phyloP scores from a whole-genome alignment of 2,888 invertebrate species.

The Choristoneura rosaceana region DNA sequence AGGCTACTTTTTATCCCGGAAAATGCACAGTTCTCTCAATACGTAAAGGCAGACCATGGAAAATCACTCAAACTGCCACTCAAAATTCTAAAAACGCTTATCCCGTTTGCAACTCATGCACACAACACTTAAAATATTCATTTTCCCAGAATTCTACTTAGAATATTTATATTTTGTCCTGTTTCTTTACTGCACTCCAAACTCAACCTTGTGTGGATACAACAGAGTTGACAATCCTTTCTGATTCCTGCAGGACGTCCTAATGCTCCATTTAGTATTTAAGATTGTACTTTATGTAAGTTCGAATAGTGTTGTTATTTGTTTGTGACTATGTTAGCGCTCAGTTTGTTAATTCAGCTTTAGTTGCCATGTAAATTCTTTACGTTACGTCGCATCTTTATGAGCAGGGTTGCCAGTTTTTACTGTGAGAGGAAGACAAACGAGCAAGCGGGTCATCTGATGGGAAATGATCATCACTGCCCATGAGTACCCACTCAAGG shows the following conservation, averaged over 20 bases:
- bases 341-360: slow-evolving; percentile 46
- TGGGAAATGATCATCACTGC: too few relatives aligned
- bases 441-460: too few relatives aligned
- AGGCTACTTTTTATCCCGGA: too few relatives aligned
- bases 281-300: slow-evolving; percentile 13
- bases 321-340: not conserved
- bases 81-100: slow-evolving; percentile 24
- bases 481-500: too few relatives aligned
- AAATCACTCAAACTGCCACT: not conserved
- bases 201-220: slow-evolving; percentile 1
- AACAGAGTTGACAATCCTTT: slow-evolving; percentile 5
- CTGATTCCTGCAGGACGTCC: not conserved
- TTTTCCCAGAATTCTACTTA: slow-evolving; percentile 32
- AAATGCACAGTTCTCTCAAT: too few relatives aligned
- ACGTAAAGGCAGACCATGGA: not conserved
- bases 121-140: slow-evolving; percentile 36
- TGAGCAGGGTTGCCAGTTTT: slow-evolving; percentile 27
- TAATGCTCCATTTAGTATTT: not conserved
- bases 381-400: slow-evolving; percentile 39
- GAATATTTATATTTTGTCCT: slow-evolving; percentile 40
- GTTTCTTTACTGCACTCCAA: slow-evolving; percentile 20
- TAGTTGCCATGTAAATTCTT: slow-evolving; percentile 47
- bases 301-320: slow-evolving; percentile 9
- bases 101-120: slow-evolving; percentile 18
- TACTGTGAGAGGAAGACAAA: too few relatives aligned